phyloP scores from a whole-genome alignment of 2,113 vertebrate genomes.

The Platycercus adscitus region DNA sequence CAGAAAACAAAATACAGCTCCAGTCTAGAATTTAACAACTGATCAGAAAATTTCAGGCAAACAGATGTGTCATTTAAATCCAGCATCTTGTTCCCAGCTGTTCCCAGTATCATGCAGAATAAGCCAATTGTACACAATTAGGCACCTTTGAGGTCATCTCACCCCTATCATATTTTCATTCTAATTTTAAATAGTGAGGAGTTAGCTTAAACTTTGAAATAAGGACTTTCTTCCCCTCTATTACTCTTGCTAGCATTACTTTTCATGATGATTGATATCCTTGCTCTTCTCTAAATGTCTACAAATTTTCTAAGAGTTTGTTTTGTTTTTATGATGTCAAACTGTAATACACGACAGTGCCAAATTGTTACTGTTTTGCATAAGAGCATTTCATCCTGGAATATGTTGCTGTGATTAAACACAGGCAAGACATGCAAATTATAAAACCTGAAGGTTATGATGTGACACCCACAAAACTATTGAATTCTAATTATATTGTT shows the following conservation, averaged over 20 bases:
- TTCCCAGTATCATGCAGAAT: neutral
- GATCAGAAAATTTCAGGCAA: neutral
- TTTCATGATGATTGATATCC: neutral
- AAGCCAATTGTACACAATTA: neutral
- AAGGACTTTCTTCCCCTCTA: neutral
- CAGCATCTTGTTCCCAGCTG: neutral
- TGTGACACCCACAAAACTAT: neutral
- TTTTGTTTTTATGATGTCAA: neutral
- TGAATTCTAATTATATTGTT: neutral
- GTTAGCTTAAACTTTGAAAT: neutral
- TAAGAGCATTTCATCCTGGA: neutral
- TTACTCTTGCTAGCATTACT: neutral
- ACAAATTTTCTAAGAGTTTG: neutral
- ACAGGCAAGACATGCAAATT: neutral
- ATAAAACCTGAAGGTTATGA: neutral
- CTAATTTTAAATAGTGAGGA: neutral
- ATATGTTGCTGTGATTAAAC: neutral
- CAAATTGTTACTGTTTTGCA: neutral
- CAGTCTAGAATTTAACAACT: neutral
- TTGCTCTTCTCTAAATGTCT: neutral
- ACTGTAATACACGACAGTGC: neutral
- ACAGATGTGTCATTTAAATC: neutral
- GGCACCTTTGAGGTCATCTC: accelerated
- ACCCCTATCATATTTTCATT: neutral
- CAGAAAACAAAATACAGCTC: neutral